Percentiles rank a stretch among this genome's conserved stretches.
Conservation (phyloP, 1,140 invertebrate genomes). For the Pseudachorutes palmiensis region DNA sequence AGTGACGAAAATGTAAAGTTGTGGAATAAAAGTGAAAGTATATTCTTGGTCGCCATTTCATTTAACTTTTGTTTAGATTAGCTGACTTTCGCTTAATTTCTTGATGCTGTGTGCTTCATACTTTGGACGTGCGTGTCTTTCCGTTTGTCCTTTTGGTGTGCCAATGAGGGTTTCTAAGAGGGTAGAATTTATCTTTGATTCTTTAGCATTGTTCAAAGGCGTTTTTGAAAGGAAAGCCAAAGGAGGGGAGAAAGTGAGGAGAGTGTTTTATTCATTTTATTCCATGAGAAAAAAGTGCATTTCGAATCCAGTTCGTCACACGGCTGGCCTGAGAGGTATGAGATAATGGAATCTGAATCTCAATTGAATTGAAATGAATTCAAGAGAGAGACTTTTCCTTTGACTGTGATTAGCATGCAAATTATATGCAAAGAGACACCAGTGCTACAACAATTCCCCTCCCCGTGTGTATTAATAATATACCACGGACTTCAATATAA, state of each 20-base stretch:
- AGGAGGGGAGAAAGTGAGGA: constrained; percentile 11
- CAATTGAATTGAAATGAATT: not conserved
- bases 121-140: too few relatives aligned
- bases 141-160: too few relatives aligned
- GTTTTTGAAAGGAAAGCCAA: not conserved
- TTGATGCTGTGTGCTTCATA: too few relatives aligned
- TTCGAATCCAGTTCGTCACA: constrained; percentile 29
- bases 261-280: constrained; percentile 14
- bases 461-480: constrained; percentile 1
- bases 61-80: too few relatives aligned
- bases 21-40: too few relatives aligned
- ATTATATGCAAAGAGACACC: constrained; percentile 29
- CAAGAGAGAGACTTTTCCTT: not conserved
- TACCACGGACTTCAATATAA: not conserved
- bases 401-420: constrained; percentile 27
- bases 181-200: too few relatives aligned
- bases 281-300: constrained; percentile 23
- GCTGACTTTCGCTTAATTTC: too few relatives aligned
- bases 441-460: not conserved
- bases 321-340: not conserved
- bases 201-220: not conserved
- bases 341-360: constrained; percentile 8
- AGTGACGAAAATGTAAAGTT: too few relatives aligned
- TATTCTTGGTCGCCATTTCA: too few relatives aligned
- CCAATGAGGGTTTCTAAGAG: too few relatives aligned